These are phyloP conservation scores for Drosophila ochracea DNA, from an alignment of 2,888 invertebrate species.

Conservation along the genomic window DNA sequence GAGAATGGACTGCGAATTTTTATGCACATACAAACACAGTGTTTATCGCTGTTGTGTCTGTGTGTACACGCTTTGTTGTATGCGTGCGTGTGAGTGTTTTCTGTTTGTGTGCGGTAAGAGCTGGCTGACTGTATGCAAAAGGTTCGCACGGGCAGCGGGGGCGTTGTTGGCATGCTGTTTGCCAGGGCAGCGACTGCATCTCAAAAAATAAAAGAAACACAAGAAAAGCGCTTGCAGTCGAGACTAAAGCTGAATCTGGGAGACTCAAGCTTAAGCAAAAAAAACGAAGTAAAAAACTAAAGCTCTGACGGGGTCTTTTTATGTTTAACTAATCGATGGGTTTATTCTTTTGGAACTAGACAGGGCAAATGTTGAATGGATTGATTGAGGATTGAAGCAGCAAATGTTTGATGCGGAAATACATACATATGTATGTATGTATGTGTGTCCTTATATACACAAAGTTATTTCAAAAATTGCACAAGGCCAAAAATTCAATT, in stretches of 20 bases:
- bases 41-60: constrained; percentile 4
- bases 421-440: not conserved
- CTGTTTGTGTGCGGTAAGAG: constrained; percentile 24
- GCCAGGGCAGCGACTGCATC: constrained; percentile 41
- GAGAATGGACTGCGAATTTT: constrained; percentile 68
- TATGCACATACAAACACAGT: constrained; percentile 38
- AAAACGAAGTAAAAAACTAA: not conserved
- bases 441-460: not conserved
- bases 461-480: not conserved
- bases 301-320: constrained; percentile 5
- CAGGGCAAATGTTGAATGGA: constrained; percentile 38
- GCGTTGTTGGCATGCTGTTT: constrained; percentile 42
- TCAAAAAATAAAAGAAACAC: not conserved
- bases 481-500: not conserved
- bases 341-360: constrained; percentile 26
- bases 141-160: constrained; percentile 32
- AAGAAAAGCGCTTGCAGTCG: constrained; percentile 10
- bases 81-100: constrained; percentile 1
- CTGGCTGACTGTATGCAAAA: constrained; percentile 37
- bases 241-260: constrained; percentile 8
- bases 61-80: not conserved
- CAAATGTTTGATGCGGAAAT: constrained; percentile 6
- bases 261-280: not conserved
- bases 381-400: constrained; percentile 20
- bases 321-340: constrained; percentile 46